phyloP scores from a whole-genome alignment of 53 echinoderm and acorn worm species.

The Apostichopus leukothele region DNA sequence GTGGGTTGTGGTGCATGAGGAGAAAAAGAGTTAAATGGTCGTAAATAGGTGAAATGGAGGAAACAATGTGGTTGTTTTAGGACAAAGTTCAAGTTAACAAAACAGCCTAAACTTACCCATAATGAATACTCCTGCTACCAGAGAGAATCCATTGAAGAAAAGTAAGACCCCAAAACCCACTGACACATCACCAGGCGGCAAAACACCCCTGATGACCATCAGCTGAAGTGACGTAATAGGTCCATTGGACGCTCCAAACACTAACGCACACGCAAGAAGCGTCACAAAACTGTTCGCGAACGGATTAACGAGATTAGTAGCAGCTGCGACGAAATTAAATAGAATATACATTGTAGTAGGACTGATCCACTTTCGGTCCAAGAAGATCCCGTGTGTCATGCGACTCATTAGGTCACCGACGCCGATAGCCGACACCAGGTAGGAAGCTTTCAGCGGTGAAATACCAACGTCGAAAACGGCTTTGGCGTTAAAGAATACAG shows the following conservation, averaged over 20 bases:
- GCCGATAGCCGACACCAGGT: slow-evolving; percentile 44
- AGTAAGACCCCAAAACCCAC: slow-evolving; percentile 50
- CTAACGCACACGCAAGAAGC: slow-evolving; percentile 31
- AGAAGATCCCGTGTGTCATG: slow-evolving; percentile 41
- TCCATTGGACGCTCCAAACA: slow-evolving; percentile 44
- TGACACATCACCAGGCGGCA: slow-evolving; percentile 46
- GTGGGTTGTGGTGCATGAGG: no score
- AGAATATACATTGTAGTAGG: slow-evolving; percentile 39
- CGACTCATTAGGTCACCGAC: slow-evolving; percentile 36
- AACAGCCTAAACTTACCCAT: slow-evolving; percentile 37
- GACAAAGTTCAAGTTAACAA: no score
- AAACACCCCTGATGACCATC: slow-evolving; percentile 34
- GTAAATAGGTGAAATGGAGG: no score
- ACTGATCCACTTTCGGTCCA: slow-evolving; percentile 47
- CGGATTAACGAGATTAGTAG: slow-evolving; percentile 33
- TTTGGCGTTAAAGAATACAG: slow-evolving; percentile 48
- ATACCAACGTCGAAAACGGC: slow-evolving; percentile 51
- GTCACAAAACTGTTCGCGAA: slow-evolving; percentile 31
- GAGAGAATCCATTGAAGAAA: slow-evolving; percentile 42
- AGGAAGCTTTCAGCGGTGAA: slow-evolving; percentile 40
- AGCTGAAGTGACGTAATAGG: slow-evolving; percentile 45
- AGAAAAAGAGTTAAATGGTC: no score
- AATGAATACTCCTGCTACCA: slow-evolving; percentile 39
- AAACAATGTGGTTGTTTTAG: no score
- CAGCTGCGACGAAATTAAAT: slow-evolving; percentile 13